A percentile compares a stretch with the other conserved stretches of the same genome.
phyloP scores from a whole-genome alignment of 2,113 vertebrate genomes.

The Chloropsis cyanopogon region DNA sequence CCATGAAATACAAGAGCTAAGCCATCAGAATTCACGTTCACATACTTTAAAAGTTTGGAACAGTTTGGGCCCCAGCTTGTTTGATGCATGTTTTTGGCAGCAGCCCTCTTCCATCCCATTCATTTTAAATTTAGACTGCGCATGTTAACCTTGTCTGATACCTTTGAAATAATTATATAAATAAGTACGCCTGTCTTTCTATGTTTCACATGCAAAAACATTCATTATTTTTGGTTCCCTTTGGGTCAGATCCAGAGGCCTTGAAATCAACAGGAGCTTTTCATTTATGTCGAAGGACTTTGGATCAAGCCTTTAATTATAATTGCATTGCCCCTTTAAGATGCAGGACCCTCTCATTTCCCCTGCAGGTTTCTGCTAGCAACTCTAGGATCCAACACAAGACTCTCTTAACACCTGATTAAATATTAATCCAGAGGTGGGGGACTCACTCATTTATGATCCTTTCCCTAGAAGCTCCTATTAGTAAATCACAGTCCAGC shows the following conservation, averaged over 20 bases:
- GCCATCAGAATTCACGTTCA: background rate
- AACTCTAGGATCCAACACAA: conserved; percentile 42
- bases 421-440: conserved; percentile 70
- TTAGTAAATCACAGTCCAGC: conserved; percentile 70
- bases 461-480: conserved; percentile 64
- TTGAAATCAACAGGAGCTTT: conserved; percentile 32
- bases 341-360: conserved; percentile 35
- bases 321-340: conserved; percentile 55
- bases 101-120: background rate
- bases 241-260: conserved; percentile 21
- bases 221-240: conserved; percentile 4
- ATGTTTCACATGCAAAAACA: background rate
- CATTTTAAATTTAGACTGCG: background rate
- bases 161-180: background rate
- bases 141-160: background rate
- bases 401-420: conserved; percentile 66
- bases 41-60: background rate
- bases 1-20: background rate
- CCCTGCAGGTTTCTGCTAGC: conserved; percentile 56
- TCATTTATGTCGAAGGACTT: background rate
- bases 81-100: background rate
- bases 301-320: conserved; percentile 33
- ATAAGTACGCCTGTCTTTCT: background rate
- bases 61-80: background rate
- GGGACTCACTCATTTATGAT: conserved; percentile 59